Base-by-base conservation (phyloP, 2,888 invertebrate species). In the Fragum sueziense region DNA sequence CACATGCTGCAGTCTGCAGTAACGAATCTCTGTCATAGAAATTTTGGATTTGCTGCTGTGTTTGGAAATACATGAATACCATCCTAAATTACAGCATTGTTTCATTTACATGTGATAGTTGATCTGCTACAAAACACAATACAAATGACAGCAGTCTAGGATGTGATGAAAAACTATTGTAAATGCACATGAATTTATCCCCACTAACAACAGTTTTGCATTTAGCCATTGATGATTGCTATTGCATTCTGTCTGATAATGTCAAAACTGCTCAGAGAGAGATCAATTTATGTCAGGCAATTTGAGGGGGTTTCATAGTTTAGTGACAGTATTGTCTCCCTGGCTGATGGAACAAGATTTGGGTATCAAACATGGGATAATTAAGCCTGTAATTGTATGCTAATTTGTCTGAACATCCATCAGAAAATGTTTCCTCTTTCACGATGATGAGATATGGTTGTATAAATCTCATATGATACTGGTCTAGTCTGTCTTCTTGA, bases 321-420 rank as follows among this genome's bases (percentile, higher is more conserved):
- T 54, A 57, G 41, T 80, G 83, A 70, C 77, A 77, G 75, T 75
- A 78, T 83, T 83, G 79, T 80, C 75, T 77, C 51, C n/a, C 14
- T n/a, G 54, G 22, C 70, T 78, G 80, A 80, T 78, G 34, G 70
- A 57, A 61, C 51, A 29, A 75, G 77, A 78, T 78, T 75, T 75
- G 74, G 73, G 61, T 75, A 77, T 80, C 80, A 75, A 77, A 83
- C 62, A 74, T 83, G 75, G 80, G 79, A 83, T 80, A 80, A 83
- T 83, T 77, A 73, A 59, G 25, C 65, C 31, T 57, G 77, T 83
- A 83, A 83, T 83, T 83, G 80, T 83, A 83, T 83, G 83, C 83
- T 77, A 83, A 83, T 83, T 71, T 74, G 33, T 29, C n/a, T n/a
- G 65, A 3, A 22, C 41, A 65, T 22, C 37, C 65, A 65, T 7